Evolutionary conservation across 2,113 vertebrate species (phyloP), one percentile per base, ranked within the genome.

Genomic region (Crotophaga sulcirostris): DNA sequence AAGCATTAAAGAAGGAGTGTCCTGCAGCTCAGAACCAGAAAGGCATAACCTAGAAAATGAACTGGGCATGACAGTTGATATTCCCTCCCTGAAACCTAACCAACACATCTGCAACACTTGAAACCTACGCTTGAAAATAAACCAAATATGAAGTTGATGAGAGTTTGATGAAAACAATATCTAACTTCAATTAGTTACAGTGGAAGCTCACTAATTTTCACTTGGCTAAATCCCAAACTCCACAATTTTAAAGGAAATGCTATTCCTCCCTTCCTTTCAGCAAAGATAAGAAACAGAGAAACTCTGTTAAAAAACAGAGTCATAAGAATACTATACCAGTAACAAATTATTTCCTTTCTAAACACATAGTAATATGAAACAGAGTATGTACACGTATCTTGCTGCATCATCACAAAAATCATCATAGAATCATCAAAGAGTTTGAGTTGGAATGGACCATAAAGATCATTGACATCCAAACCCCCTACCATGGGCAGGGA

Each of bases 141-240:
- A 76, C 23, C 81, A 93, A 96, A 95, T 47, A n/a, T 40, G 86
- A 82, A 81, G 25, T 56, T 58, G 87, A 94, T 90, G 87, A 77
- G 75, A 88, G 12, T 88, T 93, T 91, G 90, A 95, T 93, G 90
- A 95, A 96, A 96, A 94, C 42, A 94, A 88, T 91, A 54, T 84
- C 55, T 59, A 67, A 70, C 24, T 85, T 94, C 83, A 96, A 93
- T 92, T 95, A 81, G 67, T 85, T 93, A 63, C 8, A 20, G 63
- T 15, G 34, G 78, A 87, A 93, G 51, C 33, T 90, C 33, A 67
- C 78, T 80, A 70, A 94, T 94, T 95, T 96, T 88, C 42, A 55
- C 18, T 91, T 90, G 87, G 67, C 82, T 87, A 90, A 31, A 55
- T 80, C 40, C 78, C 78, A 96, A 76, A 80, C 14, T 47, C 51